A percentile compares a stretch with the other conserved stretches of the same genome.
phyloP scores from a whole-genome alignment of 2,797 vertebrate genomes.

The Australoheros facetus region DNA sequence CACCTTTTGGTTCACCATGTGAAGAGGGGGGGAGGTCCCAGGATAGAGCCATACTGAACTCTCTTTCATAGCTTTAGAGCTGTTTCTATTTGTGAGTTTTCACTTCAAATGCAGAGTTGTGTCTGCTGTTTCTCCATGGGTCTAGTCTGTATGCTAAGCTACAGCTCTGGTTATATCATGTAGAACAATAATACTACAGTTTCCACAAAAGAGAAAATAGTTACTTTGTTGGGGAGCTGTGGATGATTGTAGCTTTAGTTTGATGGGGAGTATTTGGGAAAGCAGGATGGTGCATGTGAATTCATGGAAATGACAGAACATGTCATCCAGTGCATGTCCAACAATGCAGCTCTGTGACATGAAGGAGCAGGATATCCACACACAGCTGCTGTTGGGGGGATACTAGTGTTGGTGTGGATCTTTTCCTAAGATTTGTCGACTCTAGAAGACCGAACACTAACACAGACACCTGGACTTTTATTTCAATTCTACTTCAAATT shows the following conservation, averaged over 20 bases:
- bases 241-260: not conserved
- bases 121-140: not conserved
- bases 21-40: not conserved
- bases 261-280: not conserved
- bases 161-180: not conserved
- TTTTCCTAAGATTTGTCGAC: not conserved
- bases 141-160: not conserved
- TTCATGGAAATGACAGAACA: slow-evolving; percentile 3
- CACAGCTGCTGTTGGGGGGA: not conserved
- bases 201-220: not conserved
- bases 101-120: not conserved
- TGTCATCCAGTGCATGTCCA: not conserved
- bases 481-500: not conserved
- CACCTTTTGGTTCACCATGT: not conserved
- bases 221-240: not conserved
- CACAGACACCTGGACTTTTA: not conserved
- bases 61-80: not conserved
- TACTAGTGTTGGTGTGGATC: not conserved
- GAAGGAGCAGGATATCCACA: not conserved
- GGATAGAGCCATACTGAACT: not conserved
- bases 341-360: not conserved
- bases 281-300: not conserved
- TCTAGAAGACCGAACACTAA: not conserved
- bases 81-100: not conserved
- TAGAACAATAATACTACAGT: not conserved